A percentile compares a stretch with the other conserved stretches of the same genome.
Conservation (phyloP, 2,113 vertebrate genomes). For the Campylomormyrus numenius region DNA sequence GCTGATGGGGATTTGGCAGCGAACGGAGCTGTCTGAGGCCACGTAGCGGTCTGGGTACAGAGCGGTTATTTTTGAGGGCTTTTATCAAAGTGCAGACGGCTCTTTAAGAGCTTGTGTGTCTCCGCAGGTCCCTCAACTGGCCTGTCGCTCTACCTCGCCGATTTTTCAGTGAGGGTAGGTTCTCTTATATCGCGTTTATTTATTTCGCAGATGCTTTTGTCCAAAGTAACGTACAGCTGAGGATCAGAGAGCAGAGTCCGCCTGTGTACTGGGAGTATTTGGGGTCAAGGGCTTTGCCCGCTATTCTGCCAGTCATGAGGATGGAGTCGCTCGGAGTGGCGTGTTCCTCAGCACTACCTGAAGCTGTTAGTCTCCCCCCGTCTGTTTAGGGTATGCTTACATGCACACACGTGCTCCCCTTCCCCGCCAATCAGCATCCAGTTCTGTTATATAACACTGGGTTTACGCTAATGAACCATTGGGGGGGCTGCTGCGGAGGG, state of each 20-base stretch:
- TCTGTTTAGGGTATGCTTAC: background rate
- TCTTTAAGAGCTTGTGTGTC: background rate
- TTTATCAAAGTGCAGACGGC: background rate
- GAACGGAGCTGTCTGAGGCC: background rate
- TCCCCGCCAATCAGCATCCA: background rate
- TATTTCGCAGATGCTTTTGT: background rate
- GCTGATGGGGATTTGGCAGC: background rate
- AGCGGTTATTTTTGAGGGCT: background rate
- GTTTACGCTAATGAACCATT: background rate
- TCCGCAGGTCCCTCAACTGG: background rate
- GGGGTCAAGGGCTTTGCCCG: background rate
- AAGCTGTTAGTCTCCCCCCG: background rate
- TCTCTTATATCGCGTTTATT: background rate
- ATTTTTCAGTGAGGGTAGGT: background rate
- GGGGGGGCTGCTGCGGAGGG: background rate
- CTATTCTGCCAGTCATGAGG: background rate
- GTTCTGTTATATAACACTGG: background rate
- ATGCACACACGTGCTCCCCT: background rate
- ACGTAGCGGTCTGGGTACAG: background rate
- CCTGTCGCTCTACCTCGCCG: background rate
- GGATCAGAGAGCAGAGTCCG: background rate
- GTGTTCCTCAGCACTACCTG: background rate
- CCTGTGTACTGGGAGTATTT: background rate
- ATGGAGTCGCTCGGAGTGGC: background rate
- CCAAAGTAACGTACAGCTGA: background rate